Evolutionary conservation across 2,113 vertebrate genomes (phyloP).

Genomic region (Nothobranchius furzeri): DNA sequence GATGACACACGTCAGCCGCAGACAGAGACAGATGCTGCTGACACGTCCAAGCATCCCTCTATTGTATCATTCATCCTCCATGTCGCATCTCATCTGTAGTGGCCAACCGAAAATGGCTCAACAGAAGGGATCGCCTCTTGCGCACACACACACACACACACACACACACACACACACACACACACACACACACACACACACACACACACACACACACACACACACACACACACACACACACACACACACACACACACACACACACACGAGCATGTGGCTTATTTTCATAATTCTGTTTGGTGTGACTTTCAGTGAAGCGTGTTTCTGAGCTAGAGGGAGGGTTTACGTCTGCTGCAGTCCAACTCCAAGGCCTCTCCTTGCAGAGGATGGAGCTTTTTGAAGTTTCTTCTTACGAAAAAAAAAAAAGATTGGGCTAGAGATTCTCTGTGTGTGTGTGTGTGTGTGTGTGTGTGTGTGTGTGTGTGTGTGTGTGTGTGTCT

Average conservation of each 20-base stretch:
- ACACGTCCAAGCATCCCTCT: slow-evolving; percentile 62
- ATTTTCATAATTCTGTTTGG: slow-evolving; percentile 48
- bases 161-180: too few species aligned
- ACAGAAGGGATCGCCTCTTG: slow-evolving; percentile 34
- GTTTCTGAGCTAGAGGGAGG: slow-evolving; percentile 16
- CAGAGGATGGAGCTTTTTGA: slow-evolving; percentile 49
- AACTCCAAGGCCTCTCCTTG: slow-evolving; percentile 33
- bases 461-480: slow-evolving; percentile 9
- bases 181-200: too few species aligned
- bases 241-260: too few species aligned
- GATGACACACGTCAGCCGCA: slow-evolving; percentile 62
- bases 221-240: neutral
- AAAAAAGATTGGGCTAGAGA: slow-evolving; percentile 17
- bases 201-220: slow-evolving; percentile 4
- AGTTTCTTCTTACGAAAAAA: slow-evolving; percentile 18
- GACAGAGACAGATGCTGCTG: slow-evolving; percentile 71
- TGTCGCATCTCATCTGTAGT: slow-evolving; percentile 67
- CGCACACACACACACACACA: slow-evolving; percentile 8
- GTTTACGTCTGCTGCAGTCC: slow-evolving; percentile 49
- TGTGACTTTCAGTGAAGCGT: slow-evolving; percentile 22
- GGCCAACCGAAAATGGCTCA: slow-evolving; percentile 42
- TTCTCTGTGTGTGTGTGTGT: neutral
- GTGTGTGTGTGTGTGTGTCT: slow-evolving; percentile 20
- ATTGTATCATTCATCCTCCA: slow-evolving; percentile 70
- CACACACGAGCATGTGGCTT: slow-evolving; percentile 1